A percentile compares a stretch with the other conserved stretches of the same genome.
Evolutionary conservation across 2,797 vertebrate species (phyloP).

Genomic region (Perodicticus potto): DNA sequence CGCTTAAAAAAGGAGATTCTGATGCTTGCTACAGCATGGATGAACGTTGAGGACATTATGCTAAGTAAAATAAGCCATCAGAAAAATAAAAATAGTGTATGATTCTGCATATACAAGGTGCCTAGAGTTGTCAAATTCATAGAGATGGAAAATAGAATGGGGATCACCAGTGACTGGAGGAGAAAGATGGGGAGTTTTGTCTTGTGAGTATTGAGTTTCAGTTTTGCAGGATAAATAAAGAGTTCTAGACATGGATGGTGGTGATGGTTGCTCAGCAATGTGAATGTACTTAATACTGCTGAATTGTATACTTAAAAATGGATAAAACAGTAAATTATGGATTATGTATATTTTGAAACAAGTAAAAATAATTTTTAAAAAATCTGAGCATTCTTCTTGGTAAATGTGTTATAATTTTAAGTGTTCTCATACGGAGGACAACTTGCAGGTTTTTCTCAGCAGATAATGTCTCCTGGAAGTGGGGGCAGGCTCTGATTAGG

Average conservation of each 20-base stretch:
- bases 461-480: neutral
- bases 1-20: neutral
- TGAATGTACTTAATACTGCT: neutral
- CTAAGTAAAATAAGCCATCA: neutral
- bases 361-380: neutral
- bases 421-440: neutral
- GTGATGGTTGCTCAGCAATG: neutral
- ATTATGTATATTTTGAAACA: neutral
- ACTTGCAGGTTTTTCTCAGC: neutral
- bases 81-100: neutral
- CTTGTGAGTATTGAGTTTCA: conserved; percentile 13
- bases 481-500: neutral
- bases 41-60: neutral
- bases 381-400: neutral
- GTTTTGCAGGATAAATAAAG: neutral
- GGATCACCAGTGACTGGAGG: neutral
- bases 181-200: neutral
- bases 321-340: neutral
- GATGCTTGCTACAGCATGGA: fast-evolving
- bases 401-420: conserved; percentile 11
- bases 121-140: neutral
- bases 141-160: neutral
- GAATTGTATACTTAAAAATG: neutral
- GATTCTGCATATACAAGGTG: neutral
- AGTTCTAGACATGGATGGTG: neutral